Evolutionary conservation across 1,140 invertebrate species (phyloP).

Genomic region (Nomia melanderi): DNA sequence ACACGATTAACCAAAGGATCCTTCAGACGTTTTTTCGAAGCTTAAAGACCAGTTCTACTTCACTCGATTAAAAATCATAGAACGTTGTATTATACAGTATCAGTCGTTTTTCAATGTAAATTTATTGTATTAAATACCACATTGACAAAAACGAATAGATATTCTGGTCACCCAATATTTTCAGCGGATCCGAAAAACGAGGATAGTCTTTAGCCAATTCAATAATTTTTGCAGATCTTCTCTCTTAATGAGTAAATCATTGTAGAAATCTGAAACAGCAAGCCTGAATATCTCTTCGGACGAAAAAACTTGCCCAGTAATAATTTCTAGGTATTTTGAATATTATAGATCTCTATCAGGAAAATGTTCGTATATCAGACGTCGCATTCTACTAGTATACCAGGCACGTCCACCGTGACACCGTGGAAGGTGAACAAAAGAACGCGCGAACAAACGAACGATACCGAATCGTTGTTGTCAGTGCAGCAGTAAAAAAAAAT

Average conservation of each 20-base stretch:
- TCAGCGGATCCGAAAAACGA: too few relatives aligned
- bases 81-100: too few relatives aligned
- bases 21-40: too few relatives aligned
- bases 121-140: too few relatives aligned
- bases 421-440: slow-evolving; percentile 30
- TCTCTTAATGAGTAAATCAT: neutral
- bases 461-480: slow-evolving; percentile 27
- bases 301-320: neutral
- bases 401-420: slow-evolving; percentile 13
- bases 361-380: neutral
- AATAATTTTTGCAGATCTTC: neutral
- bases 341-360: neutral
- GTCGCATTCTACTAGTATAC: slow-evolving; percentile 6
- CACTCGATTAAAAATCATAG: too few relatives aligned
- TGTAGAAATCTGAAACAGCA: neutral
- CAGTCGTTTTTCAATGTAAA: too few relatives aligned
- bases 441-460: slow-evolving; percentile 30
- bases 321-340: neutral
- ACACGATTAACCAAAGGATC: too few relatives aligned
- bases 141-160: too few relatives aligned
- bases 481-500: slow-evolving; percentile 36
- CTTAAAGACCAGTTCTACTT: too few relatives aligned
- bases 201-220: too few relatives aligned
- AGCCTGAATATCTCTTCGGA: neutral
- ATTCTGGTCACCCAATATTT: too few relatives aligned